Conservation (phyloP, 2,888 invertebrate species). For the Temnothorax rugatulus region DNA sequence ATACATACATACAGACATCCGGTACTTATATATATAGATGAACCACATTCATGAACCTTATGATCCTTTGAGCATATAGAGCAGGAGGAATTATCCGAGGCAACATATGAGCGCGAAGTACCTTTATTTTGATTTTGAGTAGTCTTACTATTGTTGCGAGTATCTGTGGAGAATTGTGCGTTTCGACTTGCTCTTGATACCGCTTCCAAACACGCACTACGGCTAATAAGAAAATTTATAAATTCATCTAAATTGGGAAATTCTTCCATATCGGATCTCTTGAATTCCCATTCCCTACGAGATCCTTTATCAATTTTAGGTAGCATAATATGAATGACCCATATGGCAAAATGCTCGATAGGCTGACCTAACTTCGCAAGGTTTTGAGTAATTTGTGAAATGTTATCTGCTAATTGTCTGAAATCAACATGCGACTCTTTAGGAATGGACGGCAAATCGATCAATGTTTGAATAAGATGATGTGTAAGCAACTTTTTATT, state of each 20-base stretch:
- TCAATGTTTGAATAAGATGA: not conserved
- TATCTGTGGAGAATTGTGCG: no score
- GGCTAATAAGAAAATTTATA: not conserved
- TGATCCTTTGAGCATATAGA: no score
- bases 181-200: no score
- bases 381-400: not conserved
- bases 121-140: no score
- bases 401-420: not conserved
- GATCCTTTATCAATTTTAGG: not conserved
- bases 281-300: not conserved
- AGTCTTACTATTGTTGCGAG: no score
- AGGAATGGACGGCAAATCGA: not conserved
- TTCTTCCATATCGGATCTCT: not conserved
- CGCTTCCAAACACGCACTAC: not conserved
- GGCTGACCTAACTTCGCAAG: not conserved
- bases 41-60: no score
- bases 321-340: not conserved
- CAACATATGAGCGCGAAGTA: no score
- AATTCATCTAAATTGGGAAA: not conserved
- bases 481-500: not conserved
- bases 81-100: no score
- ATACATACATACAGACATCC: no score
- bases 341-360: not conserved
- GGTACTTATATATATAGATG: no score
- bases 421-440: not conserved